Evolutionary conservation across 2,888 invertebrate genomes (phyloP), one percentile per base, ranked within the genome.

Genomic region (Junonia oenone): DNA sequence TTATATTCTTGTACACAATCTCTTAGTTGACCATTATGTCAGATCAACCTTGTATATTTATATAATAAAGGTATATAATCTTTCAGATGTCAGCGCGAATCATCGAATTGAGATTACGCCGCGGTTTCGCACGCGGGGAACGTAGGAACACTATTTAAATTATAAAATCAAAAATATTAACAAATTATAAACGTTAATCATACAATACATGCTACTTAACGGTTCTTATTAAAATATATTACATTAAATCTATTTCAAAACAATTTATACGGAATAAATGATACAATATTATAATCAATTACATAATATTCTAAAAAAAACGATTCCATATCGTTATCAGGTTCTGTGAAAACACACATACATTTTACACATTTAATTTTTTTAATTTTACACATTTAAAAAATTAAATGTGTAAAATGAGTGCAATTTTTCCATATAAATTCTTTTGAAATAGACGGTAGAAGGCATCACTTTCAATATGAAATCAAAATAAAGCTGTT

Each of bases 1-100:
- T n/a, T n/a, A n/a, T n/a, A n/a, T n/a, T n/a, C n/a, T n/a, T n/a
- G n/a, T n/a, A n/a, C n/a, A n/a, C n/a, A n/a, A n/a, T n/a, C n/a
- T n/a, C n/a, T n/a, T n/a, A n/a, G n/a, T n/a, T n/a, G n/a, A n/a
- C n/a, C n/a, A n/a, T n/a, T n/a, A n/a, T n/a, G n/a, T n/a, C n/a
- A n/a, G n/a, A n/a, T n/a, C n/a, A n/a, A n/a, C n/a, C n/a, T n/a
- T n/a, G n/a, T n/a, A n/a, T n/a, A n/a, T n/a, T n/a, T n/a, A n/a
- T 31, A 17, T 47, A 19, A 19, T 33, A 33, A 33, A 19, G 17
- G 1, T 33, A 14, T 11, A 33, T 60, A 43, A 50, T 17, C 47
- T 75, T 75, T 1, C 78, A 83, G 83, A 74, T 61, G 65, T 69
- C 79, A 76, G 83, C 78, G 84, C 83, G 78, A 76, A 72, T 71